Evolutionary conservation across 2,797 vertebrate species (phyloP), one percentile per base, ranked within the genome.

Genomic region (Danio jaintianensis): DNA sequence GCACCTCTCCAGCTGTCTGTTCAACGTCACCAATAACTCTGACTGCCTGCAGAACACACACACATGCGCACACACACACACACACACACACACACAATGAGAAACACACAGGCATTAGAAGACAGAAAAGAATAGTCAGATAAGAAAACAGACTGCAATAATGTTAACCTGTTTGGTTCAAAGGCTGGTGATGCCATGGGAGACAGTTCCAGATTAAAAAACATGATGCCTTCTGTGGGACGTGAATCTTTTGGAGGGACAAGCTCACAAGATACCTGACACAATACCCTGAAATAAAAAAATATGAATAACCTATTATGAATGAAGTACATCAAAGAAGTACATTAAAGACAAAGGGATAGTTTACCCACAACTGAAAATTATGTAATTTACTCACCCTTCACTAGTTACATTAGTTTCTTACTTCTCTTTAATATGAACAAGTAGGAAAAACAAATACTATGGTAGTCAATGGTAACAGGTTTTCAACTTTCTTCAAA

Each of bases 141-240:
- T 29, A 4, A 42, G 36, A 16, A 6, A 7, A 62, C 43, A 2
- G 52, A 45, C 4, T 38, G 12, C 16, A 18, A 22, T 9, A 38
- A 7, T 15, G 52, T 2, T 0, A 20, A 99, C 98, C 98, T 96
- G 92, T 96, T 96, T 84, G 94, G 91, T 86, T 99, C 97, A 90
- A 99, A 98, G 20, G 93, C 91, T 13, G 98, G 98, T 0, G 97
- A 96, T 22, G 98, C 98, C 97, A 99, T 97, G 0, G 96, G 95
- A 0, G 97, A 98, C 69, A 99, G 92, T 82, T 99, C 97, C 63
- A 99, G 93, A 78, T 98, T 98, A 84, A 97, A 96, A 89, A 96
- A 96, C 82, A 99, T 90, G 83, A 99, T 93, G 50, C 98, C 98
- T 89, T 99, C 98, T 0, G 96, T 97, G 1, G 98, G 96, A 55